Percentiles rank a stretch among this genome's conserved stretches.
Evolutionary conservation across 2,888 invertebrate species (phyloP).

Genomic region (Polydrusus cervinus): DNA sequence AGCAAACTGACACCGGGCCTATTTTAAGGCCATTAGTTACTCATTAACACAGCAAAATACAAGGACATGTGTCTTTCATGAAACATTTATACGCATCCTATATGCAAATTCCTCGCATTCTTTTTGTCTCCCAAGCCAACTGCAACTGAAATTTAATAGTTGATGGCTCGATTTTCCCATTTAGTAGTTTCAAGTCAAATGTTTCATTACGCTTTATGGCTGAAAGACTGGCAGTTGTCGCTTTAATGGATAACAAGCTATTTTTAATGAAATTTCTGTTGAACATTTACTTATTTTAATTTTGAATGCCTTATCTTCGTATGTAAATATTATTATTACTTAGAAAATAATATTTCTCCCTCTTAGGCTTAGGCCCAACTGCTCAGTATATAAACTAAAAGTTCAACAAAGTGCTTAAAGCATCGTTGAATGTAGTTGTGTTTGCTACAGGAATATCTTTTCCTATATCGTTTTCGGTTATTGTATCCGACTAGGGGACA

Average conservation of each 20-base stretch:
- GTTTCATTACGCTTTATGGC: constrained; percentile 39
- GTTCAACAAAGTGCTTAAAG: no score
- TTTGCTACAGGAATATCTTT: no score
- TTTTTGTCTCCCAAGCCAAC: constrained; percentile 52
- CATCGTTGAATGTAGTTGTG: no score
- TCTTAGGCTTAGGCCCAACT: no score
- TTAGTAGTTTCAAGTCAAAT: constrained; percentile 37
- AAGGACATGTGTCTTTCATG: constrained; percentile 51
- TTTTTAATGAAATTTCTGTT: constrained; percentile 29
- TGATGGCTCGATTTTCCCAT: constrained; percentile 37
- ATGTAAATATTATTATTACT: no score
- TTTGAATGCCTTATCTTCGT: neutral
- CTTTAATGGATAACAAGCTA: constrained; percentile 27
- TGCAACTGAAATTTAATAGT: constrained; percentile 49
- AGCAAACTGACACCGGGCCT: constrained; percentile 33
- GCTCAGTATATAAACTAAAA: no score
- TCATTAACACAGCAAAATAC: constrained; percentile 39
- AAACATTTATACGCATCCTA: constrained; percentile 48
- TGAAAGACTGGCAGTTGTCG: constrained; percentile 30
- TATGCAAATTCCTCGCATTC: constrained; percentile 59
- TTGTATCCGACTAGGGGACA: no score
- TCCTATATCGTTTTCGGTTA: no score
- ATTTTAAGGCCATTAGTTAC: constrained; percentile 44
- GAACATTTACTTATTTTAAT: constrained; percentile 10
- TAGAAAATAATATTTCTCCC: no score